Percentiles rank a stretch among this genome's conserved stretches.
Conservation (phyloP, 2,888 invertebrate species). For the Acanthosepion lycidas region DNA sequence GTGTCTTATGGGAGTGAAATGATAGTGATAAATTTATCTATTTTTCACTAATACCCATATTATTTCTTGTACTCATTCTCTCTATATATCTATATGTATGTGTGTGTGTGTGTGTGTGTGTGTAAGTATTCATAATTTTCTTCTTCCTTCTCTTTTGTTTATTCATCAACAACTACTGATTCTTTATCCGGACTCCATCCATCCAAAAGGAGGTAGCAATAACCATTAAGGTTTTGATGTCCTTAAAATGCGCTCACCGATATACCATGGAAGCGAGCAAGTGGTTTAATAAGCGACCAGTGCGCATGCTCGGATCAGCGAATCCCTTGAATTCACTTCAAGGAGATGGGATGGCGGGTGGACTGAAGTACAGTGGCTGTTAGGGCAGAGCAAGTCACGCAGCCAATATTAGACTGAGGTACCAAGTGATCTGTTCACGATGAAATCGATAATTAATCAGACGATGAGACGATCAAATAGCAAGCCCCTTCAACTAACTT, state of each 20-base stretch:
- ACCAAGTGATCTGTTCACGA: conserved; percentile 33
- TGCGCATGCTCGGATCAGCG: not conserved
- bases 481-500: not conserved
- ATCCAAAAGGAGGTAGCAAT: not conserved
- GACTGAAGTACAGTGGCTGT: not conserved
- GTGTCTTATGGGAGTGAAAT: no score
- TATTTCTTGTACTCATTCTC: no score
- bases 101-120: not conserved
- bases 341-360: not conserved
- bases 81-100: not conserved
- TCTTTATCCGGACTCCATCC: not conserved
- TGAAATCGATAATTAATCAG: conserved; percentile 33
- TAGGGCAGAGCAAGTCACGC: not conserved
- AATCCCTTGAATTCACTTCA: not conserved
- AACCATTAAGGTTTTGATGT: not conserved
- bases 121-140: no score
- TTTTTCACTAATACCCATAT: no score
- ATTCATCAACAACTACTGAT: not conserved
- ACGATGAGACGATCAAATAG: not conserved
- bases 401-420: not conserved
- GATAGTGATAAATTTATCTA: no score
- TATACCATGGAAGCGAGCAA: not conserved
- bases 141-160: no score
- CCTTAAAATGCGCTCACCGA: conserved; percentile 20
- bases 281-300: not conserved